phyloP scores from a whole-genome alignment of 2,113 vertebrate species.

The Lamprotornis superbus region DNA sequence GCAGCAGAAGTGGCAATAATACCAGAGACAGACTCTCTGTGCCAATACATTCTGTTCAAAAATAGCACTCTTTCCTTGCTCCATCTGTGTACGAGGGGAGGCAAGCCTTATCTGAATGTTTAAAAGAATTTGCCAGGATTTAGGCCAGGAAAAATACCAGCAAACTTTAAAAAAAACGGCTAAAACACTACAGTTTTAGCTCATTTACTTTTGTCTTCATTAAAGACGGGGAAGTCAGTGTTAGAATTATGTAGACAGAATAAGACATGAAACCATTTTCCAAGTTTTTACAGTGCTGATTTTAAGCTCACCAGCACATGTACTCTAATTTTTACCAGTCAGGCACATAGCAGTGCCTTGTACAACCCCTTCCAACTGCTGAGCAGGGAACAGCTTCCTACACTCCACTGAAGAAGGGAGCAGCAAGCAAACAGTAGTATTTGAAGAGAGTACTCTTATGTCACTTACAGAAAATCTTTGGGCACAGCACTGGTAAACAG shows the following conservation, averaged over 20 bases:
- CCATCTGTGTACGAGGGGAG: neutral
- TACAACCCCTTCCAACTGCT: neutral
- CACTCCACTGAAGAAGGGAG: neutral
- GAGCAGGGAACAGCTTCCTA: neutral
- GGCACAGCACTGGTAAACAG: neutral
- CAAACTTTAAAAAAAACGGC: neutral
- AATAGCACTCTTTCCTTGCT: neutral
- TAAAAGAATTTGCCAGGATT: neutral
- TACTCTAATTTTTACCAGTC: neutral
- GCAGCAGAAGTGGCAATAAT: neutral
- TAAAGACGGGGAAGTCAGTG: neutral
- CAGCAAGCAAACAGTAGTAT: neutral
- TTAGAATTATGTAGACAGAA: neutral
- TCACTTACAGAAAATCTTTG: neutral
- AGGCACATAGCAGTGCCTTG: accelerated
- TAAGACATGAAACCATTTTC: neutral
- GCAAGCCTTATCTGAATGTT: neutral
- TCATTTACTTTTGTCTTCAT: neutral
- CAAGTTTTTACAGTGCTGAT: neutral
- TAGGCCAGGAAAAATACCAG: neutral
- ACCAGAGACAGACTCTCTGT: neutral
- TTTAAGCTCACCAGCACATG: neutral
- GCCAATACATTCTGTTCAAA: neutral
- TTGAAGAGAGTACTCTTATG: neutral
- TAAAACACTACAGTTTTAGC: neutral